Percentiles rank a stretch among this genome's conserved stretches.
Conservation (phyloP, 2,113 vertebrate species). For the Elaphurus davidianus region DNA sequence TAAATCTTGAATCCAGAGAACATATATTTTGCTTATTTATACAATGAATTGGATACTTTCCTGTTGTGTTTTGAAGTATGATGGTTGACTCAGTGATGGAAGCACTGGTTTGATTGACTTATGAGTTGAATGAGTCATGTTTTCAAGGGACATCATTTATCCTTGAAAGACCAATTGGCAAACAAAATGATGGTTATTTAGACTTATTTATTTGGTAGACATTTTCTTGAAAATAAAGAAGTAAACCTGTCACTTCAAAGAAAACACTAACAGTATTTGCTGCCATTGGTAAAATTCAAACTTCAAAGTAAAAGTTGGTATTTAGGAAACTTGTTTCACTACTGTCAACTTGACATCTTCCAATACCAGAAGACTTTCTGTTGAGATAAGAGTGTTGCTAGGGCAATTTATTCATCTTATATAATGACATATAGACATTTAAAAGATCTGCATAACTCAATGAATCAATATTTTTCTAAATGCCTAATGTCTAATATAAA, state of each 20-base stretch:
- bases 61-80: background rate
- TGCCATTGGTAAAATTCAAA: background rate
- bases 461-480: conserved; percentile 34
- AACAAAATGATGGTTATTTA: background rate
- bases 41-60: background rate
- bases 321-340: background rate
- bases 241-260: background rate
- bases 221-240: background rate
- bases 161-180: background rate
- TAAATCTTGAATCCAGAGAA: background rate
- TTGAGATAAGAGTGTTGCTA: background rate
- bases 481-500: background rate
- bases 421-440: background rate
- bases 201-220: background rate
- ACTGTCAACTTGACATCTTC: background rate
- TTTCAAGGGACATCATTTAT: background rate
- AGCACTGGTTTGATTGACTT: background rate
- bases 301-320: background rate
- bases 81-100: background rate
- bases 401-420: background rate
- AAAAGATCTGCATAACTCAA: background rate
- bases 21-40: background rate
- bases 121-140: background rate
- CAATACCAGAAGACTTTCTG: background rate
- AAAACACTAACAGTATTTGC: background rate